These are phyloP conservation scores for Ochlodes sylvanus DNA, from an alignment of 2,888 invertebrate species.

Conservation along the genomic window DNA sequence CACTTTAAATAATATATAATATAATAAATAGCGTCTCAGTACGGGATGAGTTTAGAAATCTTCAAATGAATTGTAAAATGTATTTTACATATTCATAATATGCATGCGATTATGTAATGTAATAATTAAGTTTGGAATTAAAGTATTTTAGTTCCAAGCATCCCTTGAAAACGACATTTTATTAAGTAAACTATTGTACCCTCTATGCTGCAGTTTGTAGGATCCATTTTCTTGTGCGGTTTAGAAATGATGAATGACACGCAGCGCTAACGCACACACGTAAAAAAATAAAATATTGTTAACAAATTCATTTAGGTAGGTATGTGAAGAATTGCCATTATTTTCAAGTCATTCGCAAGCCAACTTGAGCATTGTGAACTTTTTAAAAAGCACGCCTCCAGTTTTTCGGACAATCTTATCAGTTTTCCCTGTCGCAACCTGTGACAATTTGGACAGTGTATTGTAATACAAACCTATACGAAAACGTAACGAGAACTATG, in stretches of 20 bases:
- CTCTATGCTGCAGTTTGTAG: neutral
- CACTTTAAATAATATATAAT: slow-evolving; percentile 11
- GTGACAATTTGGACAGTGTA: too few relatives aligned
- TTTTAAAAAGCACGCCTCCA: too few relatives aligned
- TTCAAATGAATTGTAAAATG: neutral
- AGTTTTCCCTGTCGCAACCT: too few relatives aligned
- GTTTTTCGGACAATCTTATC: too few relatives aligned
- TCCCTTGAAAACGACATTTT: neutral
- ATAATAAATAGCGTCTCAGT: neutral
- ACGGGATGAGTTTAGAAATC: neutral
- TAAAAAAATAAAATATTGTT: neutral
- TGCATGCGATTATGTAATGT: neutral
- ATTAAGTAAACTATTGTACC: neutral
- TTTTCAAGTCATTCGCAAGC: too few relatives aligned
- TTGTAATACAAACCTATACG: too few relatives aligned
- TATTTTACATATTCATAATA: neutral
- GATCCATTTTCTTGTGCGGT: neutral
- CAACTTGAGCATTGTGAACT: too few relatives aligned
- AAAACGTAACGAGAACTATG: too few relatives aligned
- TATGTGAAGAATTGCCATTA: too few relatives aligned
- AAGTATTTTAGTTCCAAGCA: neutral
- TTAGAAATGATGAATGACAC: too few relatives aligned
- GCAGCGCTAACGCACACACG: too few relatives aligned
- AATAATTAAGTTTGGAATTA: neutral
- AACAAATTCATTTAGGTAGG: too few relatives aligned